Evolutionary conservation across 2,797 vertebrate species (phyloP).

Genomic region (Sebastes steindachneri): DNA sequence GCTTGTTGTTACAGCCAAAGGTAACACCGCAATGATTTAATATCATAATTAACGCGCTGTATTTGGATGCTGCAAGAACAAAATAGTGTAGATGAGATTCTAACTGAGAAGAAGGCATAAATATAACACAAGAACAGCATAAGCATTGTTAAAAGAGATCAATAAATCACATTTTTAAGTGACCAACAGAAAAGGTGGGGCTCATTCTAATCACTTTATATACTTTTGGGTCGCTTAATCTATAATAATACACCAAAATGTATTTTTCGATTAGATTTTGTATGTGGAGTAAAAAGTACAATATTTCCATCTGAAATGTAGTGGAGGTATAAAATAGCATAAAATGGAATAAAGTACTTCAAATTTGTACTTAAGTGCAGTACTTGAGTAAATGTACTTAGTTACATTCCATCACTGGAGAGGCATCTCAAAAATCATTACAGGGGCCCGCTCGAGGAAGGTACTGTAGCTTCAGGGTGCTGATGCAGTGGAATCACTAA

Average conservation of each 20-base stretch:
- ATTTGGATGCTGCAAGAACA: neutral
- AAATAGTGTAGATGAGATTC: neutral
- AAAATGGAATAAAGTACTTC: neutral
- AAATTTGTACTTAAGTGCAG: neutral
- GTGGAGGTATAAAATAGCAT: neutral
- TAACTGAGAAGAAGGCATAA: neutral
- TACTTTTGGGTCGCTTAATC: neutral
- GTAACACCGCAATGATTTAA: slow-evolving; percentile 27
- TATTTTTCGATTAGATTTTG: neutral
- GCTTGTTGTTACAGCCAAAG: slow-evolving; percentile 47
- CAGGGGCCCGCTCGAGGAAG: slow-evolving; percentile 11
- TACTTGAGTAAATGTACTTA: neutral
- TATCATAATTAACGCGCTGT: slow-evolving; percentile 22
- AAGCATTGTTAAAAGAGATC: neutral
- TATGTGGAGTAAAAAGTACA: neutral
- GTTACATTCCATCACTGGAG: neutral
- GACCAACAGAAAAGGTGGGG: neutral
- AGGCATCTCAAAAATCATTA: slow-evolving; percentile 32
- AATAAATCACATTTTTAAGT: neutral
- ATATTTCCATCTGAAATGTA: neutral
- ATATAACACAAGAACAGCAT: neutral
- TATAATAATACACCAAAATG: fast-evolving
- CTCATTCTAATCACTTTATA: neutral
- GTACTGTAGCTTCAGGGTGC: slow-evolving; percentile 46
- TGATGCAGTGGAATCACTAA: slow-evolving; percentile 72